Conservation (phyloP, 2,888 invertebrate species). For the Cheilosia soror region DNA sequence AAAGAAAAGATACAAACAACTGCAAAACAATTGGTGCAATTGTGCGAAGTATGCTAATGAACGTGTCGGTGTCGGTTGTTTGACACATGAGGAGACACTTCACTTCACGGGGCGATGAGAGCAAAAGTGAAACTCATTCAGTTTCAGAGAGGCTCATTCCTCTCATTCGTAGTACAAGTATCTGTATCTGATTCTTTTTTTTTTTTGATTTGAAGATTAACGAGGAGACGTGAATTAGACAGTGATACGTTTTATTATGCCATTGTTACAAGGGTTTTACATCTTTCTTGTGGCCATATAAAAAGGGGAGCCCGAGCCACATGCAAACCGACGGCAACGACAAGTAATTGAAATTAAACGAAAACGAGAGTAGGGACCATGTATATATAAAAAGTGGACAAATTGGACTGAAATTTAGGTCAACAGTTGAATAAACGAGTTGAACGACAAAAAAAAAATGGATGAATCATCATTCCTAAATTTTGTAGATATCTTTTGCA, state of each 20-base stretch:
- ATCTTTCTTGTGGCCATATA: constrained; percentile 1
- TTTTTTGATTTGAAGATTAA: constrained; percentile 56
- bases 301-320: no score
- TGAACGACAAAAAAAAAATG: not conserved
- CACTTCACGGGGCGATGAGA: constrained; percentile 65
- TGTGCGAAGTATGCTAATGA: constrained; percentile 71
- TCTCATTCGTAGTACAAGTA: constrained; percentile 13
- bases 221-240: constrained; percentile 53
- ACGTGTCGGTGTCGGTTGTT: constrained; percentile 12
- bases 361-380: not conserved
- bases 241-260: constrained; percentile 57
- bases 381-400: constrained; percentile 31
- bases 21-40: constrained; percentile 64
- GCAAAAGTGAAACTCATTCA: constrained; percentile 69
- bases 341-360: not conserved
- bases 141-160: constrained; percentile 30
- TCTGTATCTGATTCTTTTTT: not conserved
- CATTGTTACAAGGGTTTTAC: constrained; percentile 49
- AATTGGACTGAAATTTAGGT: constrained; percentile 44
- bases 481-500: not conserved
- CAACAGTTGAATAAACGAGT: constrained; percentile 14
- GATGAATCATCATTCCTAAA: constrained; percentile 21
- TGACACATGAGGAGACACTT: constrained; percentile 66
- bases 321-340: no score
- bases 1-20: constrained; percentile 38